Conservation (phyloP, 2,888 invertebrate genomes). For the Leptopilina drosophilae region DNA sequence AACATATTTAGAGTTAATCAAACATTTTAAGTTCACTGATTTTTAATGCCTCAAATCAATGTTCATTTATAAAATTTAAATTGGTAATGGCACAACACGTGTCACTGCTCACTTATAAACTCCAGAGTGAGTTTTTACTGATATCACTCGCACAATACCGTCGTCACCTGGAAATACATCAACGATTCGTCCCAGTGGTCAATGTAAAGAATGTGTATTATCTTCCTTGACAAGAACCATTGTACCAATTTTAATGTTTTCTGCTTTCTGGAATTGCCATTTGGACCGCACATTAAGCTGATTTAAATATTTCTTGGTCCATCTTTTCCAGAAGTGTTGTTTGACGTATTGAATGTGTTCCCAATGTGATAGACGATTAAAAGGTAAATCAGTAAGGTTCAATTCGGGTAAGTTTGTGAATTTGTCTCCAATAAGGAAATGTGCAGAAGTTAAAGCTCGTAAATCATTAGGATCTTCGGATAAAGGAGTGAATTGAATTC, state of each 20-base stretch:
- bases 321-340: slow-evolving; percentile 5
- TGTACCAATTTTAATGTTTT: neutral
- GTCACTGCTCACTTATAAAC: neutral
- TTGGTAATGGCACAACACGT: too few relatives aligned
- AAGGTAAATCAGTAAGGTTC: neutral
- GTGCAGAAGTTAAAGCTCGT: neutral
- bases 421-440: neutral
- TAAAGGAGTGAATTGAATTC: slow-evolving; percentile 54
- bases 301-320: neutral
- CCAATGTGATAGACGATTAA: neutral
- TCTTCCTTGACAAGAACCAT: neutral
- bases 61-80: too few relatives aligned
- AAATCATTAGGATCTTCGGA: slow-evolving; percentile 50
- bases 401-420: neutral
- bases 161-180: neutral
- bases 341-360: neutral
- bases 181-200: neutral
- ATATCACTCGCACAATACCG: neutral
- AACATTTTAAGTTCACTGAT: too few relatives aligned
- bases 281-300: neutral
- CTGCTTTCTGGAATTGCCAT: neutral
- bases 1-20: too few relatives aligned
- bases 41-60: too few relatives aligned
- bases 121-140: neutral
- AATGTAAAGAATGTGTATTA: neutral